Evolutionary conservation across 2,888 invertebrate species (phyloP).

Genomic region (Lissocephala sabroskyi): DNA sequence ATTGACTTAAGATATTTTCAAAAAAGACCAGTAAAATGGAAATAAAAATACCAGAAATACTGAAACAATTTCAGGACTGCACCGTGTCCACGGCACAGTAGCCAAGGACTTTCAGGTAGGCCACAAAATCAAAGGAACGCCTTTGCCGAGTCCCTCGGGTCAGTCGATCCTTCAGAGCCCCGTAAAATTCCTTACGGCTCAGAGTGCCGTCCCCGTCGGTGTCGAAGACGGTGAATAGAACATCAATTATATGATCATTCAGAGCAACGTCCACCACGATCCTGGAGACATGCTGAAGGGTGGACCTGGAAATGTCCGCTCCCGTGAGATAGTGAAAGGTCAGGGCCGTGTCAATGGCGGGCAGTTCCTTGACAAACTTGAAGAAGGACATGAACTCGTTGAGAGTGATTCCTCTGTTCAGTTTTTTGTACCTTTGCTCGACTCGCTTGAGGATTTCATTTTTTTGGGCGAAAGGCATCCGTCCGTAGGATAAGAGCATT

Average conservation of each 20-base stretch:
- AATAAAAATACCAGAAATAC: too few species aligned
- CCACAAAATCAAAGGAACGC: background rate
- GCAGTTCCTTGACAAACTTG: slow-evolving; percentile 16
- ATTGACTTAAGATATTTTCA: too few species aligned
- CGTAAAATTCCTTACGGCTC: slow-evolving; percentile 17
- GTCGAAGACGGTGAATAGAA: slow-evolving; percentile 34
- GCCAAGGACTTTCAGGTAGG: too few species aligned
- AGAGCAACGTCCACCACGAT: slow-evolving; percentile 17
- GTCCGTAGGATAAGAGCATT: slow-evolving; percentile 21
- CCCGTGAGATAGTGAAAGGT: slow-evolving; percentile 22
- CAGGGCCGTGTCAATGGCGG: slow-evolving; percentile 23
- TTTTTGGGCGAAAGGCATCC: background rate
- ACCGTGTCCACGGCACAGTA: too few species aligned
- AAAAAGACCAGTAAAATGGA: too few species aligned
- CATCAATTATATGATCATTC: slow-evolving; percentile 17
- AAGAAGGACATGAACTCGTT: slow-evolving; percentile 27
- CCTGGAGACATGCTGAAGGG: slow-evolving; percentile 17
- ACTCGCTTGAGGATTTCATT: slow-evolving; percentile 1
- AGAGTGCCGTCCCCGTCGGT: slow-evolving; percentile 21
- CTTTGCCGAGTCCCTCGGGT: background rate
- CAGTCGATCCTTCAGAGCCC: slow-evolving; percentile 1
- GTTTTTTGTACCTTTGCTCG: background rate
- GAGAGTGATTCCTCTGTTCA: slow-evolving; percentile 6
- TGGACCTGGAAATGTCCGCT: slow-evolving; percentile 16
- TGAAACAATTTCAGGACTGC: too few species aligned